These are phyloP conservation scores for Remorina albescens DNA, from an alignment of 2,797 vertebrate species.

Conservation along the genomic window DNA sequence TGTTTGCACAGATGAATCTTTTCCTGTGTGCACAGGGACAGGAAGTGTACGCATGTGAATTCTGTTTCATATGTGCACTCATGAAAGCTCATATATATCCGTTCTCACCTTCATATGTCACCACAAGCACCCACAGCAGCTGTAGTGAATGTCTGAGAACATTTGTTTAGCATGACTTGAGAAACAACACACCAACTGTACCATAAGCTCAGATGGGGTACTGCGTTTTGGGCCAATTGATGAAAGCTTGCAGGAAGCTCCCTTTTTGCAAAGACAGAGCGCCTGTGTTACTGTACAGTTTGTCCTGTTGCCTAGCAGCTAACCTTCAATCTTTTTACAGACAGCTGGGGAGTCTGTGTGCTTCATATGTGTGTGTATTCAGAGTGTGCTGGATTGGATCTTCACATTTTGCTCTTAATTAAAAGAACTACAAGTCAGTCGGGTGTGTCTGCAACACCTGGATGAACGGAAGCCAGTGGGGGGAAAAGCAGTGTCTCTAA, in stretches of 20 bases:
- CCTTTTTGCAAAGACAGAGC: conserved; percentile 29
- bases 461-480: conserved; percentile 49
- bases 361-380: conserved; percentile 34
- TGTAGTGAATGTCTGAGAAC: conserved; percentile 9
- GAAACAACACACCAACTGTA: conserved; percentile 19
- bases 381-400: conserved; percentile 35
- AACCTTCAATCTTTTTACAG: conserved; percentile 26
- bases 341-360: conserved; percentile 41
- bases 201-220: conserved; percentile 41
- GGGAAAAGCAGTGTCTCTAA: not conserved
- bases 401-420: conserved; percentile 73
- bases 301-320: conserved; percentile 45
- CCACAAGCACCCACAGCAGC: not conserved
- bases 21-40: not conserved
- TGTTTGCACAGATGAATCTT: not conserved
- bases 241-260: conserved; percentile 32
- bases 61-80: not conserved
- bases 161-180: conserved; percentile 19
- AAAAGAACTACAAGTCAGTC: conserved; percentile 70
- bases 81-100: not conserved
- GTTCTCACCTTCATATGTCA: not conserved
- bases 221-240: conserved; percentile 26
- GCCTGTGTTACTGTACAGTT: conserved; percentile 44
- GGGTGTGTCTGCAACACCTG: conserved; percentile 78
- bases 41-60: not conserved